Evolutionary conservation across 2,113 vertebrate species (phyloP).

Genomic region (Thalassoma bifasciatum): DNA sequence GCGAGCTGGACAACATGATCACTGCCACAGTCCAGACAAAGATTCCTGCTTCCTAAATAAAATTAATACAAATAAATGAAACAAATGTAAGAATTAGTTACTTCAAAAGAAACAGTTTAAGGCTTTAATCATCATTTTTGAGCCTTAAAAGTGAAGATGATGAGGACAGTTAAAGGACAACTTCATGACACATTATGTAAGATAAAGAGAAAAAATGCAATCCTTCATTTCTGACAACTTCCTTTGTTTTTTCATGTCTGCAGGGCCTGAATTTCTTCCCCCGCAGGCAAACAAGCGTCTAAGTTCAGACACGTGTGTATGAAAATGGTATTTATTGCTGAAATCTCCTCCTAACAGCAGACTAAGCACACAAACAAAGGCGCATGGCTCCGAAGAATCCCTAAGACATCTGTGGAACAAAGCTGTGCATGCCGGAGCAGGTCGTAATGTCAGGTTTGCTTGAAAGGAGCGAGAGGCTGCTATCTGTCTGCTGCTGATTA

Average conservation of each 20-base stretch:
- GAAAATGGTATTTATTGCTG: constrained; percentile 29
- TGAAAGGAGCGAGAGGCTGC: neutral
- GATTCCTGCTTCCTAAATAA: constrained; percentile 48
- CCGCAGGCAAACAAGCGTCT: constrained; percentile 23
- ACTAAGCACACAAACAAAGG: constrained; percentile 42
- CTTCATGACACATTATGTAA: neutral
- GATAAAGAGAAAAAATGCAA: neutral
- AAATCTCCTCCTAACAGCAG: constrained; percentile 5
- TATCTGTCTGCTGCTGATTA: constrained; percentile 61
- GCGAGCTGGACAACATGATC: constrained; percentile 91
- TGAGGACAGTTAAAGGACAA: constrained; percentile 4
- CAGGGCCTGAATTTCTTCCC: constrained; percentile 21
- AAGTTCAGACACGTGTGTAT: constrained; percentile 42
- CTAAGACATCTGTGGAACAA: constrained; percentile 51
- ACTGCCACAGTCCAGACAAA: constrained; percentile 90
- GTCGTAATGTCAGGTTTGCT: constrained; percentile 46
- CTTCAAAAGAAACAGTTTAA: too few relatives aligned
- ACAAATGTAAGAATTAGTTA: too few relatives aligned
- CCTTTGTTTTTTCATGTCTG: neutral
- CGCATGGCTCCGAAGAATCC: constrained; percentile 1
- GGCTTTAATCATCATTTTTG: too few relatives aligned
- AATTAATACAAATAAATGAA: neutral
- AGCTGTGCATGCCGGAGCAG: constrained; percentile 51
- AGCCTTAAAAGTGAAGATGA: too few relatives aligned
- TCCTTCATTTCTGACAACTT: neutral